Evolutionary conservation across 35 echinoderm and acorn worm species (phyloP), one percentile per base, ranked within the genome.

Genomic region (Anneissia japonica): DNA sequence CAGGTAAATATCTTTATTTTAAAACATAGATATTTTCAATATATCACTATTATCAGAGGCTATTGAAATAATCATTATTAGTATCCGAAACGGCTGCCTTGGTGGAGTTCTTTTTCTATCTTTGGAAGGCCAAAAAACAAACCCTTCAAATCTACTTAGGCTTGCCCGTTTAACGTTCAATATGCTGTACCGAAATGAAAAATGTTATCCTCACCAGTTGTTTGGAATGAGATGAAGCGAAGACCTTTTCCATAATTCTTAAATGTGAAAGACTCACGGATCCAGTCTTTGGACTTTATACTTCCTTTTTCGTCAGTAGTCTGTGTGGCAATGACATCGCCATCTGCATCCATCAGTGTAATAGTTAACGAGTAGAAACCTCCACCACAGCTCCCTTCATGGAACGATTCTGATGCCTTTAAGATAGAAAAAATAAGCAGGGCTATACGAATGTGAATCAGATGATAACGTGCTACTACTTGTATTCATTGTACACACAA

Each of bases 351-450:
- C 74, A 92, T 31, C 17, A 97, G 76, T 0, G 83, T 80, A 4
- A 83, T 90, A 0, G 90, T 92, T 56, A 97, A 30, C 4, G 46
- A 77, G 45, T 97, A 97, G 81, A 46, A 97, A 33, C 94, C 94
- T 26, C 94, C 94, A n/a, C 88, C 72, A 79, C 88, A 90, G 10
- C 28, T 55, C 55, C 94, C 94, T 30, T 91, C 90, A 36, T 88
- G 94, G 46, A 90, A 97, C 23, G 90, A 97, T 76, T 97, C 94
- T 0, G 79, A 92, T 29, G 79, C 94, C 94, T 97, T 64, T 26
- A 1, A 64, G 2, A 16, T 64, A 64, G 26, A 64, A 64, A 19
- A 23, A 9, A 64, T 64, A 64, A 64, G 51, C 21, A 26, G 26
- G n/a, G n/a, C n/a, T n/a, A n/a, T n/a, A n/a, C n/a, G n/a, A n/a